Percentiles rank a stretch among this genome's conserved stretches.
These are phyloP conservation scores for Albula goreensis DNA, from an alignment of 2,113 vertebrate genomes.

Conservation along the genomic window DNA sequence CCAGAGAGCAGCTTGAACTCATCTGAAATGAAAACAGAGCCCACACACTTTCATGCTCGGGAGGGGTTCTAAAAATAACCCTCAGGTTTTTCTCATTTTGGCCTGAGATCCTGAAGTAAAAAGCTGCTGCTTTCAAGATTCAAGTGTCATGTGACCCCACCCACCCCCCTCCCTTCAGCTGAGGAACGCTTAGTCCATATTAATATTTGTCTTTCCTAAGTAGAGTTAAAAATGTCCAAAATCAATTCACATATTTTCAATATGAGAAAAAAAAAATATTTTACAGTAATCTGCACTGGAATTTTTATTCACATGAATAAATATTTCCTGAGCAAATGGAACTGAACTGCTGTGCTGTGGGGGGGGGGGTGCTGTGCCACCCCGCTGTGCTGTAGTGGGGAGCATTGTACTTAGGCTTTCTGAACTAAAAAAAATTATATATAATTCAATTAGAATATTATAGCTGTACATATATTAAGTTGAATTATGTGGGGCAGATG, in stretches of 20 bases:
- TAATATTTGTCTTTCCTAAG: not conserved
- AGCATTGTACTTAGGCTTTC: not conserved
- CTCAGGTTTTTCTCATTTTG: not conserved
- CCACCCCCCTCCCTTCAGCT: not conserved
- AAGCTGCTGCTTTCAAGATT: not conserved
- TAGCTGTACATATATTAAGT: no score
- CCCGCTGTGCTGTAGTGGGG: not conserved
- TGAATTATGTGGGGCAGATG: not conserved
- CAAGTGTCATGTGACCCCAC: not conserved
- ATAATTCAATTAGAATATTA: not conserved
- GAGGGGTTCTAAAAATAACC: not conserved
- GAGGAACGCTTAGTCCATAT: not conserved
- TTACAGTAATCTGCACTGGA: not conserved
- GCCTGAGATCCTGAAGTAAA: not conserved
- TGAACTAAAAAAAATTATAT: not conserved
- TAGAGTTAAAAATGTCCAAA: not conserved
- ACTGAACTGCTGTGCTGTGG: not conserved
- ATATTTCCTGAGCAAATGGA: not conserved
- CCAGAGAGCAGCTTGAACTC: not conserved
- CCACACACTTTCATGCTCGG: slow-evolving; percentile 8
- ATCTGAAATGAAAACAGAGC: not conserved
- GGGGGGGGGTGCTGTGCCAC: not conserved
- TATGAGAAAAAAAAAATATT: not conserved
- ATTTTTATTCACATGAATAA: no score
- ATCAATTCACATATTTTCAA: not conserved